Evolutionary conservation across 2,797 vertebrate genomes (phyloP).

Genomic region (Sebastes wilsoni): DNA sequence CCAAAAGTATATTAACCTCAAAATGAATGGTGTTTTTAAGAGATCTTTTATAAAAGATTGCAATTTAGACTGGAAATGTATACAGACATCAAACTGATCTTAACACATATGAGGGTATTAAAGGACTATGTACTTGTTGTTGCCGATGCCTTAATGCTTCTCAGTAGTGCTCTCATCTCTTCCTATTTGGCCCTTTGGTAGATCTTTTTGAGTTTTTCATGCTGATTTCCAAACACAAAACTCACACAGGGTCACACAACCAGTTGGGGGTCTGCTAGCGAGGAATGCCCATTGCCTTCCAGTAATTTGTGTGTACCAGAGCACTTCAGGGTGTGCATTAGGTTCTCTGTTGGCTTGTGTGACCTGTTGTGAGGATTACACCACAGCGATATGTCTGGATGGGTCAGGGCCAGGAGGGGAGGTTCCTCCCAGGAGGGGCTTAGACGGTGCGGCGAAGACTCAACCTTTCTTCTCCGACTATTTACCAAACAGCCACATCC

Average conservation of each 20-base stretch:
- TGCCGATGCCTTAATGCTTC: neutral
- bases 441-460: neutral
- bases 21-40: neutral
- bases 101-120: neutral
- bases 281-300: slow-evolving; percentile 22
- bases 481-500: neutral
- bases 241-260: neutral
- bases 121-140: neutral
- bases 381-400: slow-evolving; percentile 51
- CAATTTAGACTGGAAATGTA: neutral
- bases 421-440: slow-evolving; percentile 37
- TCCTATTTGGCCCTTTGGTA: neutral
- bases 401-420: slow-evolving; percentile 44
- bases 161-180: neutral
- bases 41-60: neutral
- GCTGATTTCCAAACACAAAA: neutral
- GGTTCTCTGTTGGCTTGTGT: slow-evolving; percentile 51
- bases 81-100: too few relatives aligned
- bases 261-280: neutral
- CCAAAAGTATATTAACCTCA: neutral
- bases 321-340: slow-evolving; percentile 22
- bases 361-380: slow-evolving; percentile 75
- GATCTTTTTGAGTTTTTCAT: neutral
- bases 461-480: neutral
- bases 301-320: slow-evolving; percentile 38